Conservation (phyloP, 2,888 invertebrate species). For the Parnassius mnemosyne region DNA sequence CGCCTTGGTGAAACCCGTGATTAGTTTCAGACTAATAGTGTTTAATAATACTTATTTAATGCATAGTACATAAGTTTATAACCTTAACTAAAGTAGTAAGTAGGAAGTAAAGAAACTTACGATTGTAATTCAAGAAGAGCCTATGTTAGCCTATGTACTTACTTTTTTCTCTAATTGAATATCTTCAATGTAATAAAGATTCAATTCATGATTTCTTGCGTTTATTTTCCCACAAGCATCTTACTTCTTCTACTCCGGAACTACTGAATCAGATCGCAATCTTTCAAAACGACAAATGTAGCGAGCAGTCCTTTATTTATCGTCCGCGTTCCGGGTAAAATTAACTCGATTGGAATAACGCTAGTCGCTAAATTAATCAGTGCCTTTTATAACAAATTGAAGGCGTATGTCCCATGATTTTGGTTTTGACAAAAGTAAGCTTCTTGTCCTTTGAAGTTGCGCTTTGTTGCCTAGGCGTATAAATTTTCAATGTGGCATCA, state of each 20-base stretch:
- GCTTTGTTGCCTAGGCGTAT: conserved; percentile 4
- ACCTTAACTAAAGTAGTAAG: too few species aligned
- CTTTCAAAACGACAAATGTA: conserved; percentile 68
- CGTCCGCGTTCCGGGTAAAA: conserved; percentile 56
- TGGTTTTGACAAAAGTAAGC: conserved; percentile 7
- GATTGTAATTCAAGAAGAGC: too few species aligned
- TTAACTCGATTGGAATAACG: conserved; percentile 69
- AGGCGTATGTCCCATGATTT: conserved; percentile 50
- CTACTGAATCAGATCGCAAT: conserved; percentile 66
- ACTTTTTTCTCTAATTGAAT: neutral
- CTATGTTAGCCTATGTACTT: neutral
- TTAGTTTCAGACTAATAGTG: too few species aligned
- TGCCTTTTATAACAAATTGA: conserved; percentile 64
- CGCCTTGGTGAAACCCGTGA: too few species aligned
- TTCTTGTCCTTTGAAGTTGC: conserved; percentile 8
- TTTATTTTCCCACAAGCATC: conserved; percentile 25
- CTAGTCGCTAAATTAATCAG: conserved; percentile 67
- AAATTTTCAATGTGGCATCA: neutral
- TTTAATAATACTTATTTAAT: too few species aligned
- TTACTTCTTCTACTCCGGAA: conserved; percentile 41
- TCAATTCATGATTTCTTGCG: conserved; percentile 17
- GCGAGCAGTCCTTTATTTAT: conserved; percentile 56
- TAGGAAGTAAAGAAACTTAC: too few species aligned
- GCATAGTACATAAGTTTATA: too few species aligned
- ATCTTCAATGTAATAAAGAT: conserved; percentile 7